These are phyloP conservation scores for Lanius ludovicianus DNA, from an alignment of 2,113 vertebrate genomes.

Conservation along the genomic window DNA sequence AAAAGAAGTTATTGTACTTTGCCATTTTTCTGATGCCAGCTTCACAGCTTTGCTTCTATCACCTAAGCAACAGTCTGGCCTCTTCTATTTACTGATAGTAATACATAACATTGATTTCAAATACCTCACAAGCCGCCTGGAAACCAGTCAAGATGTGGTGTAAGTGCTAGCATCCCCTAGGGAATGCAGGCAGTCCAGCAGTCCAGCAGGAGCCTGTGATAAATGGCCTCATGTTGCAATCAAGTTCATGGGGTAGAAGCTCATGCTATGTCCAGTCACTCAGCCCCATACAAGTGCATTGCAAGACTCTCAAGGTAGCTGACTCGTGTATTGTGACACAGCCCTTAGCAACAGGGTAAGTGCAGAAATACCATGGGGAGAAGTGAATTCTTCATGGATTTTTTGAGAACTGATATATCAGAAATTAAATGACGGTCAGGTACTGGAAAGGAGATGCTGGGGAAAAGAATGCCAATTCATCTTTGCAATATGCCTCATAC, in stretches of 20 bases:
- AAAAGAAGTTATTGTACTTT: neutral
- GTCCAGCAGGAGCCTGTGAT: neutral
- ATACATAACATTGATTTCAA: neutral
- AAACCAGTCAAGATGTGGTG: neutral
- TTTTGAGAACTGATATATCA: neutral
- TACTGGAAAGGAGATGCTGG: neutral
- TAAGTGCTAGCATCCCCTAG: neutral
- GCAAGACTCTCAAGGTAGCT: neutral
- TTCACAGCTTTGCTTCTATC: neutral
- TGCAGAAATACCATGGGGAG: accelerated
- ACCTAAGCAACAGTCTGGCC: neutral
- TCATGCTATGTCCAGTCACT: neutral
- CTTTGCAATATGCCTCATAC: neutral
- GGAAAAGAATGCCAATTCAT: neutral
- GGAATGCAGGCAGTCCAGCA: neutral
- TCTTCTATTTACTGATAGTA: neutral
- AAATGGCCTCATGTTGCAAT: neutral
- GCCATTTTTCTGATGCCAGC: neutral
- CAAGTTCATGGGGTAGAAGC: neutral
- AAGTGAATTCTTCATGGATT: neutral
- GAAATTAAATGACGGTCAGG: neutral
- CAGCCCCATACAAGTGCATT: accelerated
- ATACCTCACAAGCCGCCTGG: neutral
- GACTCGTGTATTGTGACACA: accelerated
- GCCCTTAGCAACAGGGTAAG: neutral